phyloP scores from a whole-genome alignment of 2,797 vertebrate genomes.

The Simalia tracyae region DNA sequence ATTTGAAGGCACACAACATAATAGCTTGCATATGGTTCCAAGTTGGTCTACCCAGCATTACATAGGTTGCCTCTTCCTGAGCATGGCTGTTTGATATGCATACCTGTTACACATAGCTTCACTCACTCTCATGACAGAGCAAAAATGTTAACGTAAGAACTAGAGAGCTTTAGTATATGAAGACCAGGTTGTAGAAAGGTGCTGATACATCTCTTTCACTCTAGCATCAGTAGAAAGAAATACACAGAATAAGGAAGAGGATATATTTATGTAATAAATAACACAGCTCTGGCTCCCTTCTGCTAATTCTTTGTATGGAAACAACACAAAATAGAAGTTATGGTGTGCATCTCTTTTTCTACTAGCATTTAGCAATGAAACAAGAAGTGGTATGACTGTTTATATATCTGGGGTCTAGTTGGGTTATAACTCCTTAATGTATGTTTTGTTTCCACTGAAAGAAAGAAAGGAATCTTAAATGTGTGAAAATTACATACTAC shows the following conservation, averaged over 20 bases:
- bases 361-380: background rate
- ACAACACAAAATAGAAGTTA: background rate
- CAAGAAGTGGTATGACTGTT: background rate
- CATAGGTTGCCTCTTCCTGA: background rate
- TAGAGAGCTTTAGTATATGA: background rate
- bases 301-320: background rate
- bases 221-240: background rate
- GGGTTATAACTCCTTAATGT: background rate
- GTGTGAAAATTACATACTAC: background rate
- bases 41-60: background rate
- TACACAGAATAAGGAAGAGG: background rate
- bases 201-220: background rate
- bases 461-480: background rate
- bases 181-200: background rate
- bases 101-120: background rate
- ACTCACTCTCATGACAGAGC: too few relatives aligned
- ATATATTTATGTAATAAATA: background rate
- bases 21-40: background rate
- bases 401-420: background rate
- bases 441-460: background rate
- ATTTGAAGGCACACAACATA: background rate
- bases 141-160: background rate
- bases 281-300: background rate
- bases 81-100: background rate
- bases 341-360: background rate